These are phyloP conservation scores for Pammene aurita DNA, from an alignment of 2,888 invertebrate genomes.

Conservation along the genomic window DNA sequence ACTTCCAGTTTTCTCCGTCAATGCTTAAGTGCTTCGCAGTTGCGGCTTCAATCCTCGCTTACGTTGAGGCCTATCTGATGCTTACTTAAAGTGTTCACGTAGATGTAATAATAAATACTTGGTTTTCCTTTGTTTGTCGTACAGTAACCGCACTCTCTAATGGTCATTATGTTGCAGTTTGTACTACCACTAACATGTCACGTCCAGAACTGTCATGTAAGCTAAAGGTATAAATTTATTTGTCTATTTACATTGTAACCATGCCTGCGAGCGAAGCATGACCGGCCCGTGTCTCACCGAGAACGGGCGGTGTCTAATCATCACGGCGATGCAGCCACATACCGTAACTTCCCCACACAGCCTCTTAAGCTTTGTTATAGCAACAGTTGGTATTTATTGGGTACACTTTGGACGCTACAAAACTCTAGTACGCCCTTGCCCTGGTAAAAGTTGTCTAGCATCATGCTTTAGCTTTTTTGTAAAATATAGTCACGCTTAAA, in stretches of 20 bases:
- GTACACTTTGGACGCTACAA: constrained; percentile 81
- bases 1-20: constrained; percentile 71
- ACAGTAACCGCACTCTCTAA: constrained; percentile 83
- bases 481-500: constrained; percentile 84
- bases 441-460: constrained; percentile 83
- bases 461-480: constrained; percentile 84
- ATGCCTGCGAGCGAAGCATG: constrained; percentile 76
- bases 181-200: constrained; percentile 84
- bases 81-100: constrained; percentile 80
- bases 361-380: constrained; percentile 80
- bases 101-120: constrained; percentile 77
- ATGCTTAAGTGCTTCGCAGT: constrained; percentile 79
- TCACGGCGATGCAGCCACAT: constrained; percentile 76
- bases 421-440: constrained; percentile 81
- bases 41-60: constrained; percentile 81
- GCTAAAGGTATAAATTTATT: constrained; percentile 83
- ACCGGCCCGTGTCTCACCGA: constrained; percentile 66
- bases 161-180: constrained; percentile 84
- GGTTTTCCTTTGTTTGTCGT: constrained; percentile 83
- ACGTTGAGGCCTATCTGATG: constrained; percentile 79
- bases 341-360: constrained; percentile 77
- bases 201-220: constrained; percentile 84
- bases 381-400: constrained; percentile 80
- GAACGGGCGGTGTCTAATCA: constrained; percentile 63
- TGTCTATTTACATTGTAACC: constrained; percentile 79